phyloP scores from a whole-genome alignment of 2,888 invertebrate genomes.

The Rhogogaster chlorosoma region DNA sequence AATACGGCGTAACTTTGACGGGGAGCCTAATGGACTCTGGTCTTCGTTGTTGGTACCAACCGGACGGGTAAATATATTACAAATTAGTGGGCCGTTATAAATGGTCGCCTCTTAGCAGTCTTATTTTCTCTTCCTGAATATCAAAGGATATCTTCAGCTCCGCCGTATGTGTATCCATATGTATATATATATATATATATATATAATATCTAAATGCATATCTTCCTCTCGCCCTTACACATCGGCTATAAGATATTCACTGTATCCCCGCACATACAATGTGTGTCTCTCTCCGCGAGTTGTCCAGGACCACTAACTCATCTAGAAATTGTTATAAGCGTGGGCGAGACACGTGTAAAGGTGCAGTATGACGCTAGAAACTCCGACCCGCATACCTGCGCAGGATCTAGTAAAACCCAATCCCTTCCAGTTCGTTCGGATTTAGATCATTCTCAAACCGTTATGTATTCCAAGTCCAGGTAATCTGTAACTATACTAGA shows the following conservation, averaged over 20 bases:
- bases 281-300: constrained; percentile 19
- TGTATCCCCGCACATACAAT: background rate
- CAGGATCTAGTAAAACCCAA: background rate
- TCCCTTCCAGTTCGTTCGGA: background rate
- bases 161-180: background rate
- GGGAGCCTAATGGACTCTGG: constrained; percentile 66
- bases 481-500: background rate
- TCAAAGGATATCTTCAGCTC: constrained; percentile 40
- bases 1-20: constrained; percentile 57
- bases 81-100: constrained; percentile 75
- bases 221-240: constrained; percentile 9
- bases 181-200: no score
- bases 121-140: constrained; percentile 43
- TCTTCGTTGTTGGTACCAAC: constrained; percentile 55
- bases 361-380: background rate
- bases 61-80: constrained; percentile 60
- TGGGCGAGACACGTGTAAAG: constrained; percentile 49
- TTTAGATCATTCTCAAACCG: background rate
- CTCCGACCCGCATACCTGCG: constrained; percentile 11
- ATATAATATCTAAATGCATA: background rate
- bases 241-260: background rate
- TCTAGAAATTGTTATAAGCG: constrained; percentile 51
- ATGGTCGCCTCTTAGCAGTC: constrained; percentile 63
- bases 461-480: background rate
- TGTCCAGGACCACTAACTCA: constrained; percentile 46